Conservation (phyloP, 2,888 invertebrate genomes). For the Platynereis dumerilii region DNA sequence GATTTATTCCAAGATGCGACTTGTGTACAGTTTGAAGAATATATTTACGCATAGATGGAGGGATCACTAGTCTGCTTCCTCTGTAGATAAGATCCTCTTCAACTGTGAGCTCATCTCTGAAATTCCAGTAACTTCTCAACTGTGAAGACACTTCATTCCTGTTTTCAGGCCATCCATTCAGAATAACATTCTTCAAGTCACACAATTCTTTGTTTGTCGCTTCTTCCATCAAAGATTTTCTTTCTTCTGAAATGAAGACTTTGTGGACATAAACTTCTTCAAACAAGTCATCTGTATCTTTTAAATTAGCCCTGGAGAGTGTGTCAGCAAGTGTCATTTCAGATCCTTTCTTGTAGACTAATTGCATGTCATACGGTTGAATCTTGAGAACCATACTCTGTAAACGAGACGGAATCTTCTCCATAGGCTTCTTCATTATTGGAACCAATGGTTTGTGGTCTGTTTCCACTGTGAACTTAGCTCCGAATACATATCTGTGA, state of each 20-base stretch:
- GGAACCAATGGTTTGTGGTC: slow-evolving; percentile 30
- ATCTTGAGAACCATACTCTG: slow-evolving; percentile 32
- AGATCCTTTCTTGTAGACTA: slow-evolving; percentile 28
- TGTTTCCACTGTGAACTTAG: slow-evolving; percentile 23
- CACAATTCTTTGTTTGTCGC: too few relatives aligned
- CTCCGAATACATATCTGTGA: background rate
- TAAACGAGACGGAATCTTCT: slow-evolving; percentile 18
- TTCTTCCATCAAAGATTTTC: too few relatives aligned
- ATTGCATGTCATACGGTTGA: slow-evolving; percentile 26
- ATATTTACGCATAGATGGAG: background rate
- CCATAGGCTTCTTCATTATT: slow-evolving; percentile 28
- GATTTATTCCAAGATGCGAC: background rate
- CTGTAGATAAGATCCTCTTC: background rate
- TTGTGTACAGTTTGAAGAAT: background rate
- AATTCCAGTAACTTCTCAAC: background rate
- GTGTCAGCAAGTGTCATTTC: slow-evolving; percentile 33
- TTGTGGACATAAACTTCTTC: background rate
- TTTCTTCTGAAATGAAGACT: background rate
- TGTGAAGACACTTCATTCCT: background rate
- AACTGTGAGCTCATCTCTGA: background rate
- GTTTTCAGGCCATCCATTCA: background rate
- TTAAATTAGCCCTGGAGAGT: slow-evolving; percentile 20
- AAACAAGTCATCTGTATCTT: too few relatives aligned
- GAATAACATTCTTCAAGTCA: background rate
- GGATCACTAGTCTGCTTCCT: background rate